A percentile compares a stretch with the other conserved stretches of the same genome.
Conservation (phyloP, 2,797 vertebrate genomes). For the Bradypus variegatus region DNA sequence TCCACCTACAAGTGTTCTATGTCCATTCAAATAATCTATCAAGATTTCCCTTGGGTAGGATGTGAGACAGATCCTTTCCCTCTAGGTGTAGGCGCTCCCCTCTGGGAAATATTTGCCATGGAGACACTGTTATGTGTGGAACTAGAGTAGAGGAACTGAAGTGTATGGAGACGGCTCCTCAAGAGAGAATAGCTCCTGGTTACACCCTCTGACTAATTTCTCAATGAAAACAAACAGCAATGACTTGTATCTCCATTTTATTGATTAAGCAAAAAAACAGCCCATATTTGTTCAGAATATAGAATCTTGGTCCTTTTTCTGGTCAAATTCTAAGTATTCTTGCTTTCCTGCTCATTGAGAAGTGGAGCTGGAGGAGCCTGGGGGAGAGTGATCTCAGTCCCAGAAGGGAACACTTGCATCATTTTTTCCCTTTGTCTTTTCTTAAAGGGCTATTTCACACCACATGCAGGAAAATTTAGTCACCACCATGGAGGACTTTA, state of each 20-base stretch:
- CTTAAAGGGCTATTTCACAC: neutral
- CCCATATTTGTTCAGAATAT: neutral
- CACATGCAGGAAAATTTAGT: neutral
- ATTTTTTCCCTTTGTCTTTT: neutral
- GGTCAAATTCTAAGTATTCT: neutral
- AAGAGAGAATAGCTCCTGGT: neutral
- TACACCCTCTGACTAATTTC: constrained; percentile 30
- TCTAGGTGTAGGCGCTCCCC: neutral
- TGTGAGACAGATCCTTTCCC: constrained; percentile 17
- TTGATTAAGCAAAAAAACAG: constrained; percentile 19
- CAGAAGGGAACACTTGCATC: neutral
- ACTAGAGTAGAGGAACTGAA: neutral
- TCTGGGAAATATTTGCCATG: constrained; percentile 38
- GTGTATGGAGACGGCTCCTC: neutral
- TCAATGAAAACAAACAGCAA: constrained; percentile 42
- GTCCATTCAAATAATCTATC: constrained; percentile 9
- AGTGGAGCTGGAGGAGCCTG: neutral
- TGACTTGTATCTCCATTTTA: neutral
- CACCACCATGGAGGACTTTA: neutral
- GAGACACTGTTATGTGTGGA: neutral
- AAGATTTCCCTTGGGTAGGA: constrained; percentile 28
- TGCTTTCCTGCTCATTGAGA: neutral
- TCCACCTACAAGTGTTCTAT: neutral
- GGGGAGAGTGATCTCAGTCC: neutral
- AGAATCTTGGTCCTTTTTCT: neutral